Conservation (phyloP, 2,113 vertebrate genomes). For the Prunella fulvescens region DNA sequence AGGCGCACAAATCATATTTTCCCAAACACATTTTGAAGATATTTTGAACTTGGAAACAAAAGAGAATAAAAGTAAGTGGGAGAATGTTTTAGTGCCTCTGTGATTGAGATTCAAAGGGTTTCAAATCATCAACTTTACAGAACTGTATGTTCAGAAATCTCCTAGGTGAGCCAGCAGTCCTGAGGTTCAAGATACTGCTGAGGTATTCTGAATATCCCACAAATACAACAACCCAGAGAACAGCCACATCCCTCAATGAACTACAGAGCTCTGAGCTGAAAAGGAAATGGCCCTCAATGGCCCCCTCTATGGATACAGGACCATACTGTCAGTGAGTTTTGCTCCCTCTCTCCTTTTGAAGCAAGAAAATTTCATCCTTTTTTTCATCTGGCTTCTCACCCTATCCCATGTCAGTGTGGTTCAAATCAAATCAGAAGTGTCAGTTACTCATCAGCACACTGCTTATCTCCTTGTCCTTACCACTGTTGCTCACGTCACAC, state of each 20-base stretch:
- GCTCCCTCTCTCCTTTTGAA: background rate
- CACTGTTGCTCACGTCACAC: background rate
- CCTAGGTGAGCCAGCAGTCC: background rate
- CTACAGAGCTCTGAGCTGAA: background rate
- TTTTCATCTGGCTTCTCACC: background rate
- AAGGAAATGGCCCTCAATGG: background rate
- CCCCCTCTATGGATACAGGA: background rate
- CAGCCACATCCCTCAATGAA: background rate
- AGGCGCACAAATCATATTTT: background rate
- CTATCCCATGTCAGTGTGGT: background rate
- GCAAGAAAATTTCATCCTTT: background rate
- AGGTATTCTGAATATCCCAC: background rate
- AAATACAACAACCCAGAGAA: rapidly evolving
- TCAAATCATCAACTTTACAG: background rate
- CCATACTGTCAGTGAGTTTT: background rate
- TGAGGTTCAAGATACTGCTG: background rate
- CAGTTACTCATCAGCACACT: background rate
- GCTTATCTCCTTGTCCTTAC: background rate
- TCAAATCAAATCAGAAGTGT: background rate
- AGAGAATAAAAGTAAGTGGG: background rate
- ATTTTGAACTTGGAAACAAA: background rate
- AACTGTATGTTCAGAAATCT: background rate
- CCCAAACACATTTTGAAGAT: background rate
- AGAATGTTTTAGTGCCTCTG: background rate
- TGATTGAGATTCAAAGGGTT: background rate